Percentiles rank a stretch among this genome's conserved stretches.
phyloP scores from a whole-genome alignment of 1,140 invertebrate genomes.

The Stegodyphus mimosarum region DNA sequence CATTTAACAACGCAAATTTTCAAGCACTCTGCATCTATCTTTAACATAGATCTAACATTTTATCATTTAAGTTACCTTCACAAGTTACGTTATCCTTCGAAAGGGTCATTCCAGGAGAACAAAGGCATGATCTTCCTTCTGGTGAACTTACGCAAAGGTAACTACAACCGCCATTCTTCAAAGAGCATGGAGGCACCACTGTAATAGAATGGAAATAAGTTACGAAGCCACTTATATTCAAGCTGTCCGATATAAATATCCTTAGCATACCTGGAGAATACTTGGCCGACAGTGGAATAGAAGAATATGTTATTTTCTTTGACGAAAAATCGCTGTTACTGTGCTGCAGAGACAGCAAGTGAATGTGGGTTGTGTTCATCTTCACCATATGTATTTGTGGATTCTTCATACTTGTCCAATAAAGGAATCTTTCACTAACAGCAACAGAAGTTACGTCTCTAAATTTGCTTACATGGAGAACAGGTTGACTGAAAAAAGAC shows the following conservation, averaged over 20 bases:
- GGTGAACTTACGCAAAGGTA: conserved; percentile 81
- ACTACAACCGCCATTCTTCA: conserved; percentile 78
- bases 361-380: not conserved
- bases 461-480: not conserved
- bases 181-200: not conserved
- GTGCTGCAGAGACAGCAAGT: not conserved
- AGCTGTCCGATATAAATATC: no score
- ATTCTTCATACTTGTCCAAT: conserved; percentile 68
- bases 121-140: conserved; percentile 73
- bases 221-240: no score
- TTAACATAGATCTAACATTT: no score
- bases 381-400: conserved; percentile 9
- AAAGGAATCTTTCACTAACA: conserved; percentile 67
- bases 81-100: conserved; percentile 36
- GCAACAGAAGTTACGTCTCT: conserved; percentile 65
- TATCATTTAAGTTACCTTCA: not conserved
- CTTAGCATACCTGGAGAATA: no score
- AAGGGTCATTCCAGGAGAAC: conserved; percentile 76
- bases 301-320: conserved; percentile 10
- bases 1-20: no score
- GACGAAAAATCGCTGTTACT: not conserved
- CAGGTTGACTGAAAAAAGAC: conserved; percentile 24
- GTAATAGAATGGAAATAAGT: no score
- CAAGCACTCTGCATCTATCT: no score
- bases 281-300: not conserved